phyloP scores from a whole-genome alignment of 2,797 vertebrate species.

The Psittacula derbiana region DNA sequence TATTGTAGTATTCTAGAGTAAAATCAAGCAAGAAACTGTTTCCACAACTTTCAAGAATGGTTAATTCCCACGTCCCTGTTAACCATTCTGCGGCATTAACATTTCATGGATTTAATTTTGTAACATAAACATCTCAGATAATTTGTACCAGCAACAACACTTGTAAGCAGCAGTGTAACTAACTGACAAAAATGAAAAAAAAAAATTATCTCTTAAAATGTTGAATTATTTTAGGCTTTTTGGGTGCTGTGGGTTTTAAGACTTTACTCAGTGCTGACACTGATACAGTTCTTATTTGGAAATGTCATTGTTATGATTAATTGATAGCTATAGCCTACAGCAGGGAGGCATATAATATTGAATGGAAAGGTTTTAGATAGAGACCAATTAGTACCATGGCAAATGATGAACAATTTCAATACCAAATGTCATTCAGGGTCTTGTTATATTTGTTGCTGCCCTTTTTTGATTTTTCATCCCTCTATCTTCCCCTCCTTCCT shows the following conservation, averaged over 20 bases:
- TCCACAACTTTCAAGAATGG: background rate
- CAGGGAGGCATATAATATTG: constrained; percentile 15
- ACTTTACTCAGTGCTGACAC: background rate
- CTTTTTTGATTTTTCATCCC: background rate
- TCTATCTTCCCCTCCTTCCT: fast-evolving
- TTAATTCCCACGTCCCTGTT: background rate
- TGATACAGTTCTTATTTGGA: background rate
- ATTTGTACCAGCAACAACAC: background rate
- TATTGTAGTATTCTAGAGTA: background rate
- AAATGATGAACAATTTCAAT: constrained; percentile 34
- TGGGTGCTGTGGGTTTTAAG: background rate
- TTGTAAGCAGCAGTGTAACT: background rate
- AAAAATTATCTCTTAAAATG: background rate
- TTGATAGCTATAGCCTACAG: background rate
- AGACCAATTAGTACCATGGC: constrained; percentile 3
- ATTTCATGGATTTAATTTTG: background rate
- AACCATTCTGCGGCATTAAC: background rate
- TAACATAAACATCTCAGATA: background rate
- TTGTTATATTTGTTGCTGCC: background rate
- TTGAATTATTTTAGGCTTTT: background rate
- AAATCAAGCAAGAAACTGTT: background rate
- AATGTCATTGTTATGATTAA: constrained; percentile 14
- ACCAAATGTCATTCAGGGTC: constrained; percentile 2
- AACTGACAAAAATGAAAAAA: background rate
- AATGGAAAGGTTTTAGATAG: background rate